A percentile compares a stretch with the other conserved stretches of the same genome.
Conservation (phyloP, 1,140 invertebrate genomes). For the Venustaconcha ellipsiformis region DNA sequence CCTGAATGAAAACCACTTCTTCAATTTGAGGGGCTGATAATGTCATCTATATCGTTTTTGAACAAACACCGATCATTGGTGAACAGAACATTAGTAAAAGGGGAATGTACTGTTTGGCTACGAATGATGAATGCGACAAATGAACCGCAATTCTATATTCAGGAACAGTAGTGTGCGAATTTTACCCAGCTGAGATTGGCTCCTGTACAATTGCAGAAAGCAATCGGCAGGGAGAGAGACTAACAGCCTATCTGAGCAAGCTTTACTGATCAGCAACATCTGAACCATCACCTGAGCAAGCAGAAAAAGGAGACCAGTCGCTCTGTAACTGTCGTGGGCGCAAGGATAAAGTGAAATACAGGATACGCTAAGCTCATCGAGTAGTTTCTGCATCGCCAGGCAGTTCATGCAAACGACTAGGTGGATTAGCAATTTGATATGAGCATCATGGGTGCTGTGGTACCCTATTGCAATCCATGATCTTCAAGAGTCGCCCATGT, state of each 20-base stretch:
- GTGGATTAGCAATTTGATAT: constrained; percentile 39
- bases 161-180: background rate
- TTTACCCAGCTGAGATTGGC: background rate
- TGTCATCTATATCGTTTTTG: background rate
- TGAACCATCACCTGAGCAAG: too few species aligned
- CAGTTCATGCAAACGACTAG: background rate
- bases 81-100: background rate
- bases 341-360: background rate
- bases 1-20: too few species aligned
- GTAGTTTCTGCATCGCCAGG: constrained; percentile 1
- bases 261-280: background rate
- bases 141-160: background rate
- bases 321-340: background rate
- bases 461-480: constrained; percentile 65
- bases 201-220: too few species aligned
- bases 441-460: constrained; percentile 22
- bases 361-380: constrained; percentile 1
- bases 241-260: background rate
- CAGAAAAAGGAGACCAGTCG: too few species aligned
- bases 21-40: too few species aligned
- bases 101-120: background rate
- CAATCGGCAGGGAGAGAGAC: background rate
- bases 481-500: constrained; percentile 71
- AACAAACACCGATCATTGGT: background rate
- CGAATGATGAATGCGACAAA: background rate